Conservation (phyloP, 2,797 vertebrate genomes). For the Cossypha niveicapilla region DNA sequence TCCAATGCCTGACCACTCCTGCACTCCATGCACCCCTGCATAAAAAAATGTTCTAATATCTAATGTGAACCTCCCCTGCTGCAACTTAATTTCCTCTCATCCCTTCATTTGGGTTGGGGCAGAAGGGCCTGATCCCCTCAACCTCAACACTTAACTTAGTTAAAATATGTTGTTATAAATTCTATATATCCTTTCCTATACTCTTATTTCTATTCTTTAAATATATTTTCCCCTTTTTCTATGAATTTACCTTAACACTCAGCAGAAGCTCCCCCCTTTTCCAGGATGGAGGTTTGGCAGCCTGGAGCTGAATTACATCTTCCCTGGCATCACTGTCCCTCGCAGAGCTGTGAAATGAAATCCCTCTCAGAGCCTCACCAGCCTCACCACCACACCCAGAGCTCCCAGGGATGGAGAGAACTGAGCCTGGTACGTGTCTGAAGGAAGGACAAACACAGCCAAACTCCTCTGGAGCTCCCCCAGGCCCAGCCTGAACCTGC, state of each 20-base stretch:
- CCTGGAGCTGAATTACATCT: not conserved
- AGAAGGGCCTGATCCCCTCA: not conserved
- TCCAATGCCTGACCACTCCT: not conserved
- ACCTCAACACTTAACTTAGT: too few relatives aligned
- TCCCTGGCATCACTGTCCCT: not conserved
- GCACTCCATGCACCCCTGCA: too few relatives aligned
- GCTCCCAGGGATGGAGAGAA: rapidly evolving
- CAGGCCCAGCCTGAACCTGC: rapidly evolving
- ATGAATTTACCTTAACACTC: too few relatives aligned
- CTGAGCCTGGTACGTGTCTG: rapidly evolving
- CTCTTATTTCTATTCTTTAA: too few relatives aligned
- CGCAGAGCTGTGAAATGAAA: not conserved
- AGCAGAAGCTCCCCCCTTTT: not conserved
- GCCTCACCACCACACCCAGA: rapidly evolving
- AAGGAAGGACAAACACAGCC: not conserved
- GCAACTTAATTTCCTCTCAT: not conserved
- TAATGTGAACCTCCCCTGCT: not conserved
- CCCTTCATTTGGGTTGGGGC: rapidly evolving
- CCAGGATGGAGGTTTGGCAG: not conserved
- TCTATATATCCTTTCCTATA: too few relatives aligned
- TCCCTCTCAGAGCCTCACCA: not conserved
- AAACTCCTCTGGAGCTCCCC: not conserved
- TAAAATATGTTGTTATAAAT: too few relatives aligned
- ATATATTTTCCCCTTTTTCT: too few relatives aligned
- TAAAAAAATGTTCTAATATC: not conserved